Evolutionary conservation across 2,113 vertebrate genomes (phyloP).

Genomic region (Polypterus bichir): DNA sequence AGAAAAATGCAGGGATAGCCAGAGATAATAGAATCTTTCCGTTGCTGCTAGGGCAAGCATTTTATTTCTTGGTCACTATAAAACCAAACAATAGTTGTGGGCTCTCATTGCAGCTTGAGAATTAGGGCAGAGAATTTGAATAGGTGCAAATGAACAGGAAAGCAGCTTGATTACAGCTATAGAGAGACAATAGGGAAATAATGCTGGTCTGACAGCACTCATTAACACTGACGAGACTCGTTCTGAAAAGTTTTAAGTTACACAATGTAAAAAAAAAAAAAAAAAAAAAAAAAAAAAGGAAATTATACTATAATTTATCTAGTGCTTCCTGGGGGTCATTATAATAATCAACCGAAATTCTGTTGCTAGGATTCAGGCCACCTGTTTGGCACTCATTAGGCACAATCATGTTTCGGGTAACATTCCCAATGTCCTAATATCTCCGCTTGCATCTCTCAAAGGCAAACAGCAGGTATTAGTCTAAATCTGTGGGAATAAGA

Average conservation of each 20-base stretch:
- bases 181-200: conserved; percentile 41
- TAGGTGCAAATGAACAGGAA: conserved; percentile 41
- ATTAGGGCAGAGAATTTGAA: conserved; percentile 38
- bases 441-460: background rate
- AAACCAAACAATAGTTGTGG: conserved; percentile 33
- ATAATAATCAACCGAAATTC: background rate
- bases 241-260: conserved; percentile 9
- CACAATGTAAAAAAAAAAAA: background rate
- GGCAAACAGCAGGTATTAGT: background rate
- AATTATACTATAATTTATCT: conserved; percentile 1
- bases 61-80: conserved; percentile 34
- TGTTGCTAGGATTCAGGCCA: background rate
- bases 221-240: conserved; percentile 16
- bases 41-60: background rate
- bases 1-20: too few relatives aligned
- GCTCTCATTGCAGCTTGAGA: conserved; percentile 41
- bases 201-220: conserved; percentile 20
- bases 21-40: too few relatives aligned
- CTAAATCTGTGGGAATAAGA: background rate
- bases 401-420: background rate
- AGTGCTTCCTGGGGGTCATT: background rate
- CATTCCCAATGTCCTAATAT: background rate
- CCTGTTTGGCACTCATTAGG: background rate
- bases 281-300: too few relatives aligned
- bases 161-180: conserved; percentile 42